A percentile compares a stretch with the other conserved stretches of the same genome.
phyloP scores from a whole-genome alignment of 2,888 invertebrate species.

The Monoplex corrugatus region DNA sequence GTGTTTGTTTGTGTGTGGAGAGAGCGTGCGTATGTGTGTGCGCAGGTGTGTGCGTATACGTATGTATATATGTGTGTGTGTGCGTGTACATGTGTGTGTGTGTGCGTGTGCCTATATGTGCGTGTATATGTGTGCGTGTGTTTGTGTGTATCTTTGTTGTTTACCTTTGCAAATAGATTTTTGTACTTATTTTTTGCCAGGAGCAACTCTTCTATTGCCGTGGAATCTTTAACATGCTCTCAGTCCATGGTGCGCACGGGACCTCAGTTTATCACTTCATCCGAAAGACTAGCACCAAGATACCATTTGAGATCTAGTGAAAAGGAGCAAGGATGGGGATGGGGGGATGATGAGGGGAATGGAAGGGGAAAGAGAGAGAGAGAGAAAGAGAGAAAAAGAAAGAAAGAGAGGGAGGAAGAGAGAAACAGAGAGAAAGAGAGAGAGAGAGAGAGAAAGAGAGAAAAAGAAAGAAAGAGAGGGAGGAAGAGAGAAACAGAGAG shows the following conservation, averaged over 20 bases:
- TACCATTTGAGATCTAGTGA: no score
- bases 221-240: no score
- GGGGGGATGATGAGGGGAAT: background rate
- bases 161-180: no score
- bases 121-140: background rate
- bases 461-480: conserved; percentile 2
- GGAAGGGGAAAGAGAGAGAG: background rate
- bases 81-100: background rate
- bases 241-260: no score
- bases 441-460: background rate
- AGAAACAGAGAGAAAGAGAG: background rate
- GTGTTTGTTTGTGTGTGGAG: background rate
- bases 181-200: no score
- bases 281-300: no score
- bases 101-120: background rate
- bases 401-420: background rate
- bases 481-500: no score
- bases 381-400: background rate
- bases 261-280: no score
- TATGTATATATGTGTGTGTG: background rate
- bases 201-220: no score
- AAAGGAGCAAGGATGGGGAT: background rate
- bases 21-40: background rate
- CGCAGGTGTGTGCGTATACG: background rate
- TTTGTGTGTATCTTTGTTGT: background rate